Conservation (phyloP, 1,140 invertebrate genomes). For the Drosophila parvula region DNA sequence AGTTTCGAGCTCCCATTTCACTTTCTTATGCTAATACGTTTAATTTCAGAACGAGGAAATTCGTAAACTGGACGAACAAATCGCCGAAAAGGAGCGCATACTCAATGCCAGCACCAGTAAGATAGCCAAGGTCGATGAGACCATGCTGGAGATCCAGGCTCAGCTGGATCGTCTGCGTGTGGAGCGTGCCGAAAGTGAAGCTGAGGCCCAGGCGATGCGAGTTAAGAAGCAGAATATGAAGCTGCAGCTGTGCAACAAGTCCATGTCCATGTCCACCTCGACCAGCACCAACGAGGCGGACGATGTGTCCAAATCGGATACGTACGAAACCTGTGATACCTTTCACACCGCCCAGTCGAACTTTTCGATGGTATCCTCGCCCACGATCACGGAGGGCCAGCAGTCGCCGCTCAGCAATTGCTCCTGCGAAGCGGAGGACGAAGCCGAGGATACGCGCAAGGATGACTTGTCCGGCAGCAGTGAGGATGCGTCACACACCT, state of each 20-base stretch:
- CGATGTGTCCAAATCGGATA: constrained; percentile 82
- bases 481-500: constrained; percentile 65
- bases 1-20: background rate
- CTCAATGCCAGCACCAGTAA: constrained; percentile 84
- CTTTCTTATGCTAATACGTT: too few species aligned
- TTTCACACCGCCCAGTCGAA: constrained; percentile 89
- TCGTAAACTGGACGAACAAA: constrained; percentile 74
- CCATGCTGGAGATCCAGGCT: constrained; percentile 87
- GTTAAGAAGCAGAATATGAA: constrained; percentile 84
- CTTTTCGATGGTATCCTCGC: constrained; percentile 81
- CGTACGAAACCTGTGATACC: constrained; percentile 87
- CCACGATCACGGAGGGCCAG: constrained; percentile 74
- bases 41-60: constrained; percentile 80
- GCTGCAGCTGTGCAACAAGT: constrained; percentile 58
- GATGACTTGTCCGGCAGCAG: constrained; percentile 68
- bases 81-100: constrained; percentile 76
- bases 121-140: constrained; percentile 84
- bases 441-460: constrained; percentile 76
- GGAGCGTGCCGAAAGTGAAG: constrained; percentile 84
- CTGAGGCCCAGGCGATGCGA: constrained; percentile 75
- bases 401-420: constrained; percentile 70
- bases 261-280: constrained; percentile 58
- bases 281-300: constrained; percentile 70
- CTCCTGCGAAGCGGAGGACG: constrained; percentile 72
- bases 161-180: constrained; percentile 86